These are phyloP conservation scores for Trichogramma pretiosum DNA, from an alignment of 1,140 invertebrate species.

Conservation along the genomic window DNA sequence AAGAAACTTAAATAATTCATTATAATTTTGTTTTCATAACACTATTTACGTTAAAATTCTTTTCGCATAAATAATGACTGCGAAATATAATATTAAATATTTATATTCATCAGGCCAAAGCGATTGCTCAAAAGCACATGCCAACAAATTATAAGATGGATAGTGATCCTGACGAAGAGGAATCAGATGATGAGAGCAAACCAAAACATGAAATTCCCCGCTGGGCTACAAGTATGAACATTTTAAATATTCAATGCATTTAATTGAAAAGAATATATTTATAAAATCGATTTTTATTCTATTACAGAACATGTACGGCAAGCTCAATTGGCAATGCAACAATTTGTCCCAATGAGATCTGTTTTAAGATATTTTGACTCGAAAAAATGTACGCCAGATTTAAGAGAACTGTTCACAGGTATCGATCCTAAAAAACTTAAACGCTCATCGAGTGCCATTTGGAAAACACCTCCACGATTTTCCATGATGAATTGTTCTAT, in stretches of 20 bases:
- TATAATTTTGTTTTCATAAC: not conserved
- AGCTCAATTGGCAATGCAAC: conserved; percentile 31
- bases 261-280: not conserved
- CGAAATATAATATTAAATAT: not conserved
- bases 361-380: conserved; percentile 54
- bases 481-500: conserved; percentile 35
- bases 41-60: not conserved
- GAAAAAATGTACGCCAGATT: conserved; percentile 55
- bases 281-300: conserved; percentile 21
- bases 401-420: conserved; percentile 55
- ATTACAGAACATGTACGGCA: conserved; percentile 33
- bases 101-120: conserved; percentile 8
- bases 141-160: conserved; percentile 32
- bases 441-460: conserved; percentile 61
- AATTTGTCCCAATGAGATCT: conserved; percentile 30
- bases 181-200: conserved; percentile 48
- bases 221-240: conserved; percentile 45
- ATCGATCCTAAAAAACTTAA: conserved; percentile 56
- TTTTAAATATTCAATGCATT: conserved; percentile 10
- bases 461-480: conserved; percentile 58
- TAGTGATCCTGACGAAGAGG: conserved; percentile 46
- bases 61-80: not conserved
- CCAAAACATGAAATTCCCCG: conserved; percentile 44
- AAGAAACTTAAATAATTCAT: not conserved
- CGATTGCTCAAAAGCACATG: conserved; percentile 16